Percentiles rank a stretch among this genome's conserved stretches.
phyloP scores from a whole-genome alignment of 2,888 invertebrate genomes.

The Calephelis perditalis region DNA sequence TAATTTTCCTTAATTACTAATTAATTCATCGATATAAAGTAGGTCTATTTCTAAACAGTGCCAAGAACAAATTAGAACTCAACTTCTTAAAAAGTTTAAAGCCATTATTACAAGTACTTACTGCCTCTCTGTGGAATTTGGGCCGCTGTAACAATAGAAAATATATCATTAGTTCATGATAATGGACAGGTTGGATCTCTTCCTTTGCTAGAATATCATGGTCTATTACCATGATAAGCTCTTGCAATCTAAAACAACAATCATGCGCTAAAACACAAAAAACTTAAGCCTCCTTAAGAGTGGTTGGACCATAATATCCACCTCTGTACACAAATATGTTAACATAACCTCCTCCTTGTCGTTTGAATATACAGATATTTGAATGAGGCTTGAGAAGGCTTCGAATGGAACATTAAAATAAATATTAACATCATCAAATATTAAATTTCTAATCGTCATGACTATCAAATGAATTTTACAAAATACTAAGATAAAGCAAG shows the following conservation, averaged over 20 bases:
- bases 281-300: constrained; percentile 43
- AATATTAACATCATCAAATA: not conserved
- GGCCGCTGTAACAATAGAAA: constrained; percentile 87
- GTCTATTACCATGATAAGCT: constrained; percentile 27
- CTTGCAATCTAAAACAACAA: constrained; percentile 61
- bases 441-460: not conserved
- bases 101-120: constrained; percentile 79
- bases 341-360: no score
- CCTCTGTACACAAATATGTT: no score
- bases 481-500: not conserved
- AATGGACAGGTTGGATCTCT: constrained; percentile 14
- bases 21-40: no score
- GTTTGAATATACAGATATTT: not conserved
- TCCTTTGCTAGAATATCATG: constrained; percentile 22
- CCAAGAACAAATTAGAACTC: no score
- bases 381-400: not conserved
- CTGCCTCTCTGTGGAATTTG: constrained; percentile 94
- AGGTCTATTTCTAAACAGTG: no score
- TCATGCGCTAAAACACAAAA: constrained; percentile 66
- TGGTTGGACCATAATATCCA: constrained; percentile 12
- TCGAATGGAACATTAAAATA: not conserved
- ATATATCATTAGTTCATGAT: constrained; percentile 25
- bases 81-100: no score
- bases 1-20: no score
- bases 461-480: not conserved